Evolutionary conservation across 2,888 invertebrate species (phyloP).

Genomic region (Drymonia ruficornis): DNA sequence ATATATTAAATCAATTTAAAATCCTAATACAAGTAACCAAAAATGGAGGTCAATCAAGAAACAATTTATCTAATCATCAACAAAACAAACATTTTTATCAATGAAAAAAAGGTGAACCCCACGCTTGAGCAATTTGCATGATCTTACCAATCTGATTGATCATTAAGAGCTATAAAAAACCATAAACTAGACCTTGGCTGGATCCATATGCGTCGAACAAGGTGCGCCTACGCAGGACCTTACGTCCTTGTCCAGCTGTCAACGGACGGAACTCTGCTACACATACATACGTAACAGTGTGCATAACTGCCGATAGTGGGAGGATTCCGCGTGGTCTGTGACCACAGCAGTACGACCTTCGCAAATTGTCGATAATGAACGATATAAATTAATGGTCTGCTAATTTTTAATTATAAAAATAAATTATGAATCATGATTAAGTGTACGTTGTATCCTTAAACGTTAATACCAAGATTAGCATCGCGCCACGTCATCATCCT

Average conservation of each 20-base stretch:
- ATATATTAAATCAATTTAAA: too few species aligned
- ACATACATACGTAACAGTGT: conserved; percentile 8
- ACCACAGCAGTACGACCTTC: conserved; percentile 22
- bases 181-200: conserved; percentile 54
- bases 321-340: conserved; percentile 57
- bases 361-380: conserved; percentile 13
- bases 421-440: neutral
- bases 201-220: conserved; percentile 51
- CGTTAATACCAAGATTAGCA: neutral
- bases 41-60: neutral
- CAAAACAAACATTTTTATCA: conserved; percentile 20
- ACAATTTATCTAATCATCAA: neutral
- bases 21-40: neutral
- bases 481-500: too few species aligned
- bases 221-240: conserved; percentile 54
- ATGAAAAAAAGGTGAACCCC: conserved; percentile 38
- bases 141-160: conserved; percentile 39
- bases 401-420: neutral
- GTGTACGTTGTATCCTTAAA: neutral
- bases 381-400: conserved; percentile 16
- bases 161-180: conserved; percentile 36
- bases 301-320: conserved; percentile 37
- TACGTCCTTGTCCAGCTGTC: conserved; percentile 46
- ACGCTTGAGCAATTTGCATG: conserved; percentile 46
- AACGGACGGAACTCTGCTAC: conserved; percentile 31